Base-by-base conservation (phyloP, 1,140 invertebrate species). In the Drosophila kurseongensis region DNA sequence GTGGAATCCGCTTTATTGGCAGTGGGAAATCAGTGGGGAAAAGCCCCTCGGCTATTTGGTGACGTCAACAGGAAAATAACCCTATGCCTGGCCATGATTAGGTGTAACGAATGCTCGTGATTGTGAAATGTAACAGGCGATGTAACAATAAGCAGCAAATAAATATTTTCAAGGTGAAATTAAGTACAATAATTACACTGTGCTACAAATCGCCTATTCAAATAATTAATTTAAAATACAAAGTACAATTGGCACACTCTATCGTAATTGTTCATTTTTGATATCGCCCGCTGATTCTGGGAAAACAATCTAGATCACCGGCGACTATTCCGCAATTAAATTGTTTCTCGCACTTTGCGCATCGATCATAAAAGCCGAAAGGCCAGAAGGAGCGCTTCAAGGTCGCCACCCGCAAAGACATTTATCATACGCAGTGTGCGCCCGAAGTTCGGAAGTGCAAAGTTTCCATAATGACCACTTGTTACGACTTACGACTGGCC, bases 301-400 rank as follows among this genome's bases (percentile, higher is more conserved):
- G 5, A 40, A 47, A 69, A 14, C 41, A 44, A 69, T 27, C 13
- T 14, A 38, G 23, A 40, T 50, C 48, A 68, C 32, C 16, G 35
- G 50, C 54, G n/a, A 60, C 82, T 86, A 68, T 76, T 75, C 66
- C 57, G 80, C 75, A 82, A 81, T 84, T 79, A 82, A 76, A 56
- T 73, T 69, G 72, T 76, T 79, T 23, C 62, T 84, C 76, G 41
- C 79, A 79, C 67, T 62, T 51, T 12, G 27, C 45, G 51, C 66
- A 80, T 81, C 66, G 74, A 86, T 82, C 83, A 67, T 77, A 80
- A 74, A 79, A 78, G 51, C 61, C 42, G 63, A 72, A 78, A 47
- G 71, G 50, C 35, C 59, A 29, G 50, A 63, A 52, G 36, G 54
- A 67, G 23, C 18, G 35, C 23, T 36, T 32, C 48, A 75, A 66